Conservation (phyloP, 2,888 invertebrate species). For the Horisme vitalbata region DNA sequence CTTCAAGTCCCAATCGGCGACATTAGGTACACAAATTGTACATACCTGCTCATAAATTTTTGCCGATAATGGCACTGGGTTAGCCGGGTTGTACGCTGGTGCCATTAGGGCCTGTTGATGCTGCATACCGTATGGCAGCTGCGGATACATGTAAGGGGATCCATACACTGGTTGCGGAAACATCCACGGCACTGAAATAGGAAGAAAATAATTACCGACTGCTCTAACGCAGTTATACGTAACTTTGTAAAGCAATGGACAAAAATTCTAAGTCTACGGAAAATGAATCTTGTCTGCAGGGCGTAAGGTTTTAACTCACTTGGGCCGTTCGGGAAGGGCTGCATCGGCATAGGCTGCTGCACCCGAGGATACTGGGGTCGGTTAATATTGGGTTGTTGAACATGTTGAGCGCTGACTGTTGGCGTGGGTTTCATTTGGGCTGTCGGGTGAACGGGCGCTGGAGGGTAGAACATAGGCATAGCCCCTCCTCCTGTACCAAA, state of each 20-base stretch:
- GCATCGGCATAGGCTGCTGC: background rate
- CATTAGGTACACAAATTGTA: background rate
- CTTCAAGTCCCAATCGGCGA: slow-evolving; percentile 6
- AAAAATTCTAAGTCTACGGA: no score
- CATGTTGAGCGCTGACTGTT: no score
- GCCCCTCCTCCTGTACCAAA: no score
- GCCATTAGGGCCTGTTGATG: slow-evolving; percentile 31
- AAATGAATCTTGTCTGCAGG: background rate
- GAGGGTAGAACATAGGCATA: no score
- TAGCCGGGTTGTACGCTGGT: slow-evolving; percentile 34
- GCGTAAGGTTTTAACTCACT: background rate
- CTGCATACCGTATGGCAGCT: slow-evolving; percentile 40
- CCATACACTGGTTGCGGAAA: slow-evolving; percentile 74
- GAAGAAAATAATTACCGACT: no score
- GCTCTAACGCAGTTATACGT: no score
- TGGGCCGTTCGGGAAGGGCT: background rate
- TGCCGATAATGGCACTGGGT: slow-evolving; percentile 39
- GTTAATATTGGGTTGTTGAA: background rate
- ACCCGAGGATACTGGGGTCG: background rate
- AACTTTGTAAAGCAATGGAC: no score
- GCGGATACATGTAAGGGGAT: slow-evolving; percentile 82
- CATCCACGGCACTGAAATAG: slow-evolving; percentile 83
- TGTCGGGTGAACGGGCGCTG: no score
- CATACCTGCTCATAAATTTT: slow-evolving; percentile 59
- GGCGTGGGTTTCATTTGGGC: no score